Evolutionary conservation across 2,888 invertebrate species (phyloP), one percentile per base, ranked within the genome.

Genomic region (Yponomeuta plumbellus): DNA sequence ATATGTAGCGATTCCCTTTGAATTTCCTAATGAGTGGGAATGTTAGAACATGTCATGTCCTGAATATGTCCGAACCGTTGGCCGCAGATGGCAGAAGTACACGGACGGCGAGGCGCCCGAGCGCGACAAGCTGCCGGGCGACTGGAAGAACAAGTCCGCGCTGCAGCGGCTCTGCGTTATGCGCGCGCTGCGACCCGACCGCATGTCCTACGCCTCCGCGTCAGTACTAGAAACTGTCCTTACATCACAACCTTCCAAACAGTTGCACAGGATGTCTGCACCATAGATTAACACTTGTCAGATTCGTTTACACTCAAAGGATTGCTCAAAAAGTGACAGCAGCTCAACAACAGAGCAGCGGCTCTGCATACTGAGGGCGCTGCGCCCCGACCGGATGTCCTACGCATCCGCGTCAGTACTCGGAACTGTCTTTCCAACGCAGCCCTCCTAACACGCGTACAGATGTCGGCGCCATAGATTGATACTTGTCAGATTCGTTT

Each of bases 341-440:
- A n/a, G n/a, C n/a, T n/a, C n/a, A n/a, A n/a, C n/a, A n/a, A n/a
- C n/a, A n/a, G n/a, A n/a, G 62, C 97, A 98, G 80, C 93, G 95
- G 70, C 90, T 98, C 6, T 98, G 98, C 77, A 98, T 99, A 81
- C 96, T 98, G 95, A 92, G 98, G 68, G 97, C 97, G 22, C 89
- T 98, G 66, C 91, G 98, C 63, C 96, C 98, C 0, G 98, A 99
- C 85, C 93, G 98, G 72, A 98, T 99, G 97, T 97, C 97, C 0
- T 98, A 98, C 76, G 98, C 98, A 17, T 94, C 97, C 64, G 88
- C 88, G 95, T 95, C 74, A n/a, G 69, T 40, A 10, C 34, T 6
- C 8, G 17, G 2, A 4, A 6, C 44, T 44, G 8, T 4, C 26
- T 5, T 4, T 26, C 4, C 26, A 26, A 26, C 5, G 5, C 26